Evolutionary conservation across 2,113 vertebrate species (phyloP), one percentile per base, ranked within the genome.

Genomic region (Dryoscopus gambensis): DNA sequence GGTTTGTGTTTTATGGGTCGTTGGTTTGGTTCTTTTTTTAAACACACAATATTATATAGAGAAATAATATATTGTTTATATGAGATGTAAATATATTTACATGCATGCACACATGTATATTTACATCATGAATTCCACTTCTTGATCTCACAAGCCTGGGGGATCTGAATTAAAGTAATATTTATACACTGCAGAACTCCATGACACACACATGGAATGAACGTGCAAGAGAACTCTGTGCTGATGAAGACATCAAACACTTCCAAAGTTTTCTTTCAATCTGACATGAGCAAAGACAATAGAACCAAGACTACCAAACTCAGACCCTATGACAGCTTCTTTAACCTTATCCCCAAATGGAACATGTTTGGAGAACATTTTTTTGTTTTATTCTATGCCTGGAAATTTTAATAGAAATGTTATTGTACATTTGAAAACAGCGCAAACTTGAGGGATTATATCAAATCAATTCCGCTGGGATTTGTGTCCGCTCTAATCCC

Each of bases 401-500:
- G 59, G 78, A 92, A 93, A 84, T 90, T 87, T 93, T 96, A 90
- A 90, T 82, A 88, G 70, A 84, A 81, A 75, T 24, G 46, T 89
- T 85, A 94, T 93, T 96, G 69, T 95, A 96, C 93, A 85, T 86
- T 75, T 89, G 62, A 97, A 95, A 95, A 95, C 82, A 60, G 94
- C 97, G 96, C 95, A 89, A 95, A 97, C 90, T 95, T 90, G 63
- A 95, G 96, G 96, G 98, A 97, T 96, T 95, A 86, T 89, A 94
- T 69, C 95, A 89, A 95, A 95, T 94, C 90, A 86, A 84, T 97
- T 98, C 97, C 92, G 40, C 94, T 78, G 95, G 97, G 97, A 97
- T 96, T 89, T 91, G 84, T 86, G 96, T 95, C 97, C 95, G 82
- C 94, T 94, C 91, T 95, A 93, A 97, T 96, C 97, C 81, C 49